Evolutionary conservation across 1,140 invertebrate species (phyloP), one percentile per base, ranked within the genome.

Genomic region (Caenorhabditis latens): DNA sequence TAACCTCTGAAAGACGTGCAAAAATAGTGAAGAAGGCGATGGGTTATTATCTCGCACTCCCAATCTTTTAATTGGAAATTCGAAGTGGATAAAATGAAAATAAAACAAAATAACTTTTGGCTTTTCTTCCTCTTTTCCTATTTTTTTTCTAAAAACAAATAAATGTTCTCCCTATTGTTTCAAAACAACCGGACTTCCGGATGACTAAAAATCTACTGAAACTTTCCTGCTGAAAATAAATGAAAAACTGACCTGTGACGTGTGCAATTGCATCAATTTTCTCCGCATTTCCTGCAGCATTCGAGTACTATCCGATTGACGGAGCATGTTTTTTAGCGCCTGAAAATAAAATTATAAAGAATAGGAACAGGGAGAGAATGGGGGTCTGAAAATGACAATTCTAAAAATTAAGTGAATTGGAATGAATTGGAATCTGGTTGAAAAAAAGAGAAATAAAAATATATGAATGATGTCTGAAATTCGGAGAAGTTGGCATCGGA

Each of bases 301-400:
- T 48, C 71, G 71, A 13, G 71, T 79, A 79, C 71, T 46, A 50
- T 79, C 71, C 46, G 71, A 50, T 32, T 79, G 71, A 1, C 71
- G 71, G 21, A 79, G 71, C 71, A 79, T 79, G 71, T 79, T 79
- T 50, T 79, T 79, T 40, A 79, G 46, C 46, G 71, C 71, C 71
- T 79, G 71, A 50, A 79, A 79, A 42, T 13, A 40, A 42, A 40
- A 67, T 53, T 53, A 13, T 32, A 32, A 32, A 32, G 32, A 32
- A 32, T 21, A n/a, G 24, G 24, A 75, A 75, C 5, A 79, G 13
- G 71, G 53, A 71, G 40, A 71, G 8, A 32, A 24, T 32, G 7
- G n/a, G n/a, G 7, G 57, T 71, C 67, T 71, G 67, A 71, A 43
- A 71, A 71, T 71, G 67, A 71, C 71, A 79, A 24, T 32, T n/a